Conservation (phyloP, 2,888 invertebrate species). For the Camponotus fellah region DNA sequence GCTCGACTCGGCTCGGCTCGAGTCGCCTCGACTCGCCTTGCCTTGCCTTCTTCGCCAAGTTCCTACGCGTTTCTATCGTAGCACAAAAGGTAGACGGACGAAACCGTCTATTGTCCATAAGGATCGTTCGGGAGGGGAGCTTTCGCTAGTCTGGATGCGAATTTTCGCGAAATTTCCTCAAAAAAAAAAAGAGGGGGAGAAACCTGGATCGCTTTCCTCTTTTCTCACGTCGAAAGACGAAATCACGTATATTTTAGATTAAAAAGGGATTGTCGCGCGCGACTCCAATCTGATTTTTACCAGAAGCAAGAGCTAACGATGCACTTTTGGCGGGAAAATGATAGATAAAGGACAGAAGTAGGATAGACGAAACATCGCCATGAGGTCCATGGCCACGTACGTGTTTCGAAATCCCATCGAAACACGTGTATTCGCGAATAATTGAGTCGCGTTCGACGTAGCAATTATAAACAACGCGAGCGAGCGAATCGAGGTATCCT, state of each 20-base stretch:
- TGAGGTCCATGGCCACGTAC: not conserved
- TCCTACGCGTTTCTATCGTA: slow-evolving; percentile 25
- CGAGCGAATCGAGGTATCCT: not conserved
- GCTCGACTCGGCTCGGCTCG: not conserved
- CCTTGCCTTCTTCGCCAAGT: not conserved
- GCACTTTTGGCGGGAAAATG: not conserved
- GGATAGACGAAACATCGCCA: not conserved
- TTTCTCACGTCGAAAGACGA: not conserved
- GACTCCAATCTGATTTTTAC: not conserved
- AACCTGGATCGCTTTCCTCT: not conserved
- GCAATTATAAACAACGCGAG: not conserved
- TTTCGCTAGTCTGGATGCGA: not conserved
- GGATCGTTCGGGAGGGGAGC: not conserved
- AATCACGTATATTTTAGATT: not conserved
- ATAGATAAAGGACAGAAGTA: not conserved
- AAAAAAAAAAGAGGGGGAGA: not conserved
- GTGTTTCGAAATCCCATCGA: not conserved
- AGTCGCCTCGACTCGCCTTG: not conserved
- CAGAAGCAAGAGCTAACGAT: not conserved
- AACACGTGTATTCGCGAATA: not conserved
- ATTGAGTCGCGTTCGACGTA: not conserved
- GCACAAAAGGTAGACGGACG: slow-evolving; percentile 14
- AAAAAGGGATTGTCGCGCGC: not conserved
- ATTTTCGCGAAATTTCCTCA: not conserved
- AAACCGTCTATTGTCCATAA: slow-evolving; percentile 11